phyloP scores from a whole-genome alignment of 2,797 vertebrate species.

The Nasua narica region DNA sequence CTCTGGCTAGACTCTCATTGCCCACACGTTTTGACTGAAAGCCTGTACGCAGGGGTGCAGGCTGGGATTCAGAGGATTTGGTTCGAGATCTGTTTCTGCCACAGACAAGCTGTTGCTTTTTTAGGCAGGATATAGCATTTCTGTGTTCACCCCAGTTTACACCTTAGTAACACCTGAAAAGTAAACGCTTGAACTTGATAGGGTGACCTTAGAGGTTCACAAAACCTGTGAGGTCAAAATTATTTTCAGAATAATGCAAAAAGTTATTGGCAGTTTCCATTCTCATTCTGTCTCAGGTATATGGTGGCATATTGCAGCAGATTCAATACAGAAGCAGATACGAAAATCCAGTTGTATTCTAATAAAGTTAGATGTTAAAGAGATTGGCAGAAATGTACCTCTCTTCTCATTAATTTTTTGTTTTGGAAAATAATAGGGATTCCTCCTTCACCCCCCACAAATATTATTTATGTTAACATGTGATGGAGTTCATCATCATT shows the following conservation, averaged over 20 bases:
- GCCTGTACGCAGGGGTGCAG: background rate
- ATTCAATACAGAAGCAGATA: slow-evolving; percentile 2
- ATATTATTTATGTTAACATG: slow-evolving; percentile 1
- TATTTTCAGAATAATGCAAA: slow-evolving; percentile 17
- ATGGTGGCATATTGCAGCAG: background rate
- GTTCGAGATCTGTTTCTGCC: background rate
- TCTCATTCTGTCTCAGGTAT: background rate
- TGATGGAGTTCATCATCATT: background rate
- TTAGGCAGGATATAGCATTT: background rate
- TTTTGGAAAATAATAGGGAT: background rate
- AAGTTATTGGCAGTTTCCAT: background rate
- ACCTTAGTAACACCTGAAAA: background rate
- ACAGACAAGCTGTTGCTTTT: background rate
- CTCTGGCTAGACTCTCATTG: background rate
- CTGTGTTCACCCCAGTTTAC: background rate
- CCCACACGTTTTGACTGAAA: background rate
- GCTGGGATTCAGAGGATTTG: background rate
- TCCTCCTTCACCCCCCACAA: background rate
- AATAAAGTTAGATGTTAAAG: background rate
- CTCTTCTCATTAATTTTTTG: slow-evolving; percentile 1
- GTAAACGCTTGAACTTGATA: background rate
- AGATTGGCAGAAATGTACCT: background rate
- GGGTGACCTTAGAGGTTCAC: background rate
- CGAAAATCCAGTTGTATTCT: background rate
- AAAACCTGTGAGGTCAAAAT: background rate